phyloP scores from a whole-genome alignment of 1,140 invertebrate genomes.

The Caenorhabditis inopinata region DNA sequence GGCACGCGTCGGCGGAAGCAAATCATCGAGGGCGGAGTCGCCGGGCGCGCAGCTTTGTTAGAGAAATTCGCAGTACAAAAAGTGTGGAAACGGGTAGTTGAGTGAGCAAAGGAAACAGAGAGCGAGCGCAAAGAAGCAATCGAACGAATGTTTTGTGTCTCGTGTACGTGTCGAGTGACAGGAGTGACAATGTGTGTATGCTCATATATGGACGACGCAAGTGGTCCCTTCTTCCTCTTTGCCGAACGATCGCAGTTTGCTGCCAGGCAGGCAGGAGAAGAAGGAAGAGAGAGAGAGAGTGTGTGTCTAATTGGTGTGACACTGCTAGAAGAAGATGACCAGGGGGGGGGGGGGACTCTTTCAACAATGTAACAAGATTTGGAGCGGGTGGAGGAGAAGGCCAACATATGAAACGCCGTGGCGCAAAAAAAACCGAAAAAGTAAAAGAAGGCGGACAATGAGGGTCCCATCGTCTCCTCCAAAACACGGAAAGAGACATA shows the following conservation, averaged over 20 bases:
- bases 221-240: slow-evolving; percentile 13
- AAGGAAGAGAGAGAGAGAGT: too few species aligned
- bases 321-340: slow-evolving; percentile 9
- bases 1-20: slow-evolving; percentile 19
- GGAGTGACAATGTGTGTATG: slow-evolving; percentile 30
- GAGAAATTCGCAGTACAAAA: slow-evolving; percentile 18
- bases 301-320: slow-evolving; percentile 33
- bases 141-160: slow-evolving; percentile 22
- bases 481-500: not conserved
- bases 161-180: slow-evolving; percentile 29
- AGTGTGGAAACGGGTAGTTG: slow-evolving; percentile 27
- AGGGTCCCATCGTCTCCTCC: not conserved
- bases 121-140: slow-evolving; percentile 23
- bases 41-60: not conserved
- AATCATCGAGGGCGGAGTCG: slow-evolving; percentile 26
- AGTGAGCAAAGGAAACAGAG: slow-evolving; percentile 27
- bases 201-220: slow-evolving; percentile 28
- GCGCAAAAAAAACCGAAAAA: slow-evolving; percentile 17
- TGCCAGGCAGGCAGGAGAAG: not conserved
- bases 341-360: not conserved
- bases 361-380: slow-evolving; percentile 31
- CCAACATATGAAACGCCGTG: not conserved
- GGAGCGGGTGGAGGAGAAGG: slow-evolving; percentile 3
- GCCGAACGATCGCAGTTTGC: slow-evolving; percentile 11
- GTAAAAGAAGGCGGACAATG: not conserved